A percentile compares a stretch with the other conserved stretches of the same genome.
These are phyloP conservation scores for Danio albolineatus DNA, from an alignment of 2,797 vertebrate genomes.

Conservation along the genomic window DNA sequence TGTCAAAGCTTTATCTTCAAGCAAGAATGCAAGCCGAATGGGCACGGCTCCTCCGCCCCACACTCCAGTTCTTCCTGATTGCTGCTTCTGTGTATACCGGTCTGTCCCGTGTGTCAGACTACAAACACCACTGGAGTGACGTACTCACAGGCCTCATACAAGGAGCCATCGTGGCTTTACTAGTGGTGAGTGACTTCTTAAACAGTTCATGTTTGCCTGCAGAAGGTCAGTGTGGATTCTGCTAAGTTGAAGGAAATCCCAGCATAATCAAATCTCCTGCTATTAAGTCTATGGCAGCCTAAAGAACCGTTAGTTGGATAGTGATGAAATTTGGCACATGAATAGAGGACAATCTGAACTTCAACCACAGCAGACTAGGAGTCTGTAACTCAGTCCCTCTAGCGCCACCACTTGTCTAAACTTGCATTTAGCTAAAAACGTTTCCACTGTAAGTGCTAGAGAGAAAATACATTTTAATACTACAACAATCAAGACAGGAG, in stretches of 20 bases:
- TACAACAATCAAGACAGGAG: too few relatives aligned
- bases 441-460: too few relatives aligned
- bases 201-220: neutral
- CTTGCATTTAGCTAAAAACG: too few relatives aligned
- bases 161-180: conserved; percentile 88
- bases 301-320: too few relatives aligned
- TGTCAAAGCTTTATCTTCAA: conserved; percentile 91
- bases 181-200: conserved; percentile 83
- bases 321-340: too few relatives aligned
- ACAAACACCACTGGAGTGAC: conserved; percentile 98
- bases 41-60: conserved; percentile 93
- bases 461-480: too few relatives aligned
- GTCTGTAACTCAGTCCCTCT: too few relatives aligned
- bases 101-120: conserved; percentile 94
- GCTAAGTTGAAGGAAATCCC: neutral
- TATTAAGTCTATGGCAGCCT: too few relatives aligned
- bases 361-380: too few relatives aligned
- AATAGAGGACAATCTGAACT: too few relatives aligned
- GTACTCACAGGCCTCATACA: conserved; percentile 92
- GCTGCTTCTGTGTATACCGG: conserved; percentile 90
- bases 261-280: neutral
- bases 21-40: conserved; percentile 90
- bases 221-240: neutral
- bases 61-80: conserved; percentile 91
- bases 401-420: too few relatives aligned